Evolutionary conservation across 2,113 vertebrate genomes (phyloP).

Genomic region (Pao palembangensis): DNA sequence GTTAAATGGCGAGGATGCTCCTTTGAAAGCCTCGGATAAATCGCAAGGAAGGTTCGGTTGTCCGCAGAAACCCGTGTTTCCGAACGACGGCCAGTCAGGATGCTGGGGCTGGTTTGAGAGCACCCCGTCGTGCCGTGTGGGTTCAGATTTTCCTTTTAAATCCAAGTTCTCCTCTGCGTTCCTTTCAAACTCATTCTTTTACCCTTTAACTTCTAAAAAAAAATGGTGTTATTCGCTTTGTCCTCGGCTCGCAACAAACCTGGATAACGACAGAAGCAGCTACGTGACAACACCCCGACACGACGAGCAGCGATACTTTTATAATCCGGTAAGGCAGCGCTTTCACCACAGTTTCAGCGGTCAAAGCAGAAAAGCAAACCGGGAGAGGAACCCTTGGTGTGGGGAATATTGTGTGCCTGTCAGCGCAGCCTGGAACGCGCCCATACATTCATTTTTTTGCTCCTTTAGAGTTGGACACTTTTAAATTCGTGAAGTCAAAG

Average conservation of each 20-base stretch:
- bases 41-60: constrained; percentile 18
- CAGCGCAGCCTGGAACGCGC: constrained; percentile 7
- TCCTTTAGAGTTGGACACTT: not conserved
- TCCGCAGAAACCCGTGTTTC: constrained; percentile 19
- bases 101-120: constrained; percentile 56
- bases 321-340: constrained; percentile 49
- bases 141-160: constrained; percentile 19
- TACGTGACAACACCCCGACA: constrained; percentile 55
- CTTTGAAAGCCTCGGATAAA: constrained; percentile 17
- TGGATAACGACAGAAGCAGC: constrained; percentile 59
- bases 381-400: constrained; percentile 17
- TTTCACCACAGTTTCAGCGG: constrained; percentile 18
- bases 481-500: too few species aligned
- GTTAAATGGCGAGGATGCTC: constrained; percentile 13
- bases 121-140: constrained; percentile 17
- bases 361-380: constrained; percentile 9
- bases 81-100: constrained; percentile 37
- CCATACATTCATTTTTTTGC: not conserved
- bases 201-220: constrained; percentile 19
- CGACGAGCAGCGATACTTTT: constrained; percentile 46
- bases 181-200: constrained; percentile 2
- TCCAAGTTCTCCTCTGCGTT: constrained; percentile 10
- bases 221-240: constrained; percentile 60
- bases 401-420: constrained; percentile 11
- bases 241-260: constrained; percentile 61